A percentile compares a stretch with the other conserved stretches of the same genome.
These are phyloP conservation scores for Diloba caeruleocephala DNA, from an alignment of 2,888 invertebrate species.

Conservation along the genomic window DNA sequence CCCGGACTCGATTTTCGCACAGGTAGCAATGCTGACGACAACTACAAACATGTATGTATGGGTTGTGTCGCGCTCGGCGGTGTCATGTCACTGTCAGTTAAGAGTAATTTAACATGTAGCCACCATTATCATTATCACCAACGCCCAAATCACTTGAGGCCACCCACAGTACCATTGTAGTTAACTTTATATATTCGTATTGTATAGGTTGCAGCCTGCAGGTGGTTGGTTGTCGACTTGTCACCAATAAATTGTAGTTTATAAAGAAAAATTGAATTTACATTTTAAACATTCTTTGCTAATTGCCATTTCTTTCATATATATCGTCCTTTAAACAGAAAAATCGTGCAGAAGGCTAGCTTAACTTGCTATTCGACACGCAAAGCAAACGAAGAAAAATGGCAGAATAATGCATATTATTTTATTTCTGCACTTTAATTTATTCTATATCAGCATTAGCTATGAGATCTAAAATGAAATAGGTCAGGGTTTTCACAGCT, in stretches of 20 bases:
- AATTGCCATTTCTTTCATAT: no score
- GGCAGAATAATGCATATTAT: background rate
- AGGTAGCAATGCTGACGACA: no score
- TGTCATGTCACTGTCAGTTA: no score
- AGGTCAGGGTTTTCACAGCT: constrained; percentile 46
- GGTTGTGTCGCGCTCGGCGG: no score
- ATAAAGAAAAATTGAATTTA: no score
- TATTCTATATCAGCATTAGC: constrained; percentile 20
- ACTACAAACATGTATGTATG: no score
- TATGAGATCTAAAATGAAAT: constrained; percentile 40
- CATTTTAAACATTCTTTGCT: no score
- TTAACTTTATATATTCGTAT: constrained; percentile 14
- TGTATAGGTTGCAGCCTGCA: constrained; percentile 9
- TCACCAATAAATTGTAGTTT: constrained; percentile 1
- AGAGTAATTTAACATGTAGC: constrained; percentile 25
- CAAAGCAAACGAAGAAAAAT: no score
- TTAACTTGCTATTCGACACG: no score
- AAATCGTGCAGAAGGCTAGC: no score
- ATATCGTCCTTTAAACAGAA: no score
- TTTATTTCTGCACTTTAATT: constrained; percentile 16
- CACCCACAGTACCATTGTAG: constrained; percentile 38
- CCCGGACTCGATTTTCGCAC: no score
- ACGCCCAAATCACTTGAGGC: constrained; percentile 28
- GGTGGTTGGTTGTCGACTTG: constrained; percentile 1
- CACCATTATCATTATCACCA: constrained; percentile 29